Conservation (phyloP, 2,888 invertebrate species). For the Drosophila kuntzei region DNA sequence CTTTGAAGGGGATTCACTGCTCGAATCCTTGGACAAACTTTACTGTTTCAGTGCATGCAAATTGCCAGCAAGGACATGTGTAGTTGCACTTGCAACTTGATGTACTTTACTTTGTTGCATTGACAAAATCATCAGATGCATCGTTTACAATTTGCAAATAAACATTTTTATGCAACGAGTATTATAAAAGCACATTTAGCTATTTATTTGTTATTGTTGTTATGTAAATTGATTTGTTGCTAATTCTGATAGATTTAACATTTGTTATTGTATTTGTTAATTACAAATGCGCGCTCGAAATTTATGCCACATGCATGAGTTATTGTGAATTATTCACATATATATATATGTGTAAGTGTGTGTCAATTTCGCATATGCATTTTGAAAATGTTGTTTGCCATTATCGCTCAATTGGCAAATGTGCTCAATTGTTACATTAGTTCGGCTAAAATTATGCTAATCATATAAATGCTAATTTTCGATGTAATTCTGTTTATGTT, state of each 20-base stretch:
- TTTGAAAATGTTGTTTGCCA: conserved; percentile 32
- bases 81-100: conserved; percentile 19
- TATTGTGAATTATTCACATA: conserved; percentile 25
- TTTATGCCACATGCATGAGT: conserved; percentile 22
- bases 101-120: conserved; percentile 31
- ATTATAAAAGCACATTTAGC: conserved; percentile 15
- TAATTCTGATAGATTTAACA: conserved; percentile 7
- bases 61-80: conserved; percentile 31
- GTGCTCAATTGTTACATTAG: conserved; percentile 43
- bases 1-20: not conserved
- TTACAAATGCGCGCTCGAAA: conserved; percentile 36
- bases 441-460: conserved; percentile 50
- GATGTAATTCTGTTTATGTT: conserved; percentile 15
- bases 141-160: not conserved
- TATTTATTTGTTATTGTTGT: conserved; percentile 8
- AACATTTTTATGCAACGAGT: not conserved
- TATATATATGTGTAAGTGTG: conserved; percentile 1
- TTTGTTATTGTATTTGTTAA: conserved; percentile 39
- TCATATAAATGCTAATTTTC: conserved; percentile 42
- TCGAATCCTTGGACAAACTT: conserved; percentile 28
- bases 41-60: conserved; percentile 39
- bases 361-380: conserved; percentile 16
- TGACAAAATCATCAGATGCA: conserved; percentile 19
- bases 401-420: conserved; percentile 54
- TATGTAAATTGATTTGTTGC: conserved; percentile 11